These are phyloP conservation scores for Petrocephalus sullivani DNA, from an alignment of 2,797 vertebrate genomes.

Conservation along the genomic window DNA sequence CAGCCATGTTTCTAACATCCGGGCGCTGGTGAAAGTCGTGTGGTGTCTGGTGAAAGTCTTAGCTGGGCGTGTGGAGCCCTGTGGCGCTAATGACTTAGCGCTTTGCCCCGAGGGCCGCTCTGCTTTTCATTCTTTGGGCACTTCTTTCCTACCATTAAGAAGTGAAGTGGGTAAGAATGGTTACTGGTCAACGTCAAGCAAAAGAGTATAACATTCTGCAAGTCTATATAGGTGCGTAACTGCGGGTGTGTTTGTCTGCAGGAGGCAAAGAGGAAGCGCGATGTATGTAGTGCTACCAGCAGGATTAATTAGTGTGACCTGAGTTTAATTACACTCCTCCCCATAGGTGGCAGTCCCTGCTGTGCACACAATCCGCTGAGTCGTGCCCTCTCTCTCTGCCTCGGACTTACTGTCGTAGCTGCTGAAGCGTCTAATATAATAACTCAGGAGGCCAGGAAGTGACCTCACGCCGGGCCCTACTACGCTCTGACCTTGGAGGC, in stretches of 20 bases:
- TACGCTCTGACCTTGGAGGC: neutral
- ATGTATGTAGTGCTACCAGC: neutral
- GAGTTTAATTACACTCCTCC: conserved; percentile 50
- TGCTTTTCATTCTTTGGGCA: neutral
- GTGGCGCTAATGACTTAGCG: neutral
- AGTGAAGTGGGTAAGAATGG: neutral
- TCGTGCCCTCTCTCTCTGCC: neutral
- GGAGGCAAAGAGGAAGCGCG: neutral
- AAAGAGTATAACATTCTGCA: neutral
- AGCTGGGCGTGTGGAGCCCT: neutral
- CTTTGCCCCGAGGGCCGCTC: neutral
- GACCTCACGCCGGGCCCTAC: neutral
- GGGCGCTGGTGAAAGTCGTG: no score
- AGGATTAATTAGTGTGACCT: conserved; percentile 52
- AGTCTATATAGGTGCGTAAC: neutral
- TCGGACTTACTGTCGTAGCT: neutral
- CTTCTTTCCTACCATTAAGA: neutral
- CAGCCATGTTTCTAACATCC: neutral
- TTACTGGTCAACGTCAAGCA: neutral
- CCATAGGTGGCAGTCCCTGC: conserved; percentile 44
- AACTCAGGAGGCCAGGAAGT: conserved; percentile 5
- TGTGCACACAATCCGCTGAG: conserved; percentile 15
- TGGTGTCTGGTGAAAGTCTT: neutral
- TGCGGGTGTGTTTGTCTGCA: neutral
- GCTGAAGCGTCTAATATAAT: conserved; percentile 9